Evolutionary conservation across 2,113 vertebrate species (phyloP), one percentile per base, ranked within the genome.

Genomic region (Eupsittula cactorum): DNA sequence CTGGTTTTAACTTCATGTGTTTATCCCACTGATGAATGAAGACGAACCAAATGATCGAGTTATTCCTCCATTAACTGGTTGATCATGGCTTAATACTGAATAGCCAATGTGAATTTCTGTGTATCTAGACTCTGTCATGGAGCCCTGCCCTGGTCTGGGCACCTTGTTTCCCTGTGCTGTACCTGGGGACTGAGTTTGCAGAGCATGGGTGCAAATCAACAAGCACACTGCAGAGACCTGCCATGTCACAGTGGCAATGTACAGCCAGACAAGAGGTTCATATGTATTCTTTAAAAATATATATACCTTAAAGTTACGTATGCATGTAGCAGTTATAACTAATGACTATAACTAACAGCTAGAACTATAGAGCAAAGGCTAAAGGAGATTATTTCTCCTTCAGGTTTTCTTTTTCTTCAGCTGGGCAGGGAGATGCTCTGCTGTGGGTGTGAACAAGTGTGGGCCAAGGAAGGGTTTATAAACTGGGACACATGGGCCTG

Each of bases 401-500:
- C 17, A 21, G 1, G 1, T 77, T 73, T 78, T 86, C 42, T 29
- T 76, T 67, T 76, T 35, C 47, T 79, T 90, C 29, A 69, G 18
- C 52, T 57, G 68, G 44, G 21, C 29, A 47, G 35, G 62, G 16
- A 16, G 29, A 28, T 62, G 19, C 9, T 69, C 49, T 77, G 59
- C 53, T 47, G 23, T 2, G 2, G 7, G 3, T 71, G 28, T 59
- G 55, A 92, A 59, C 37, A 46, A 46, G 31, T 0, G 0, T 16
- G n/a, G 69, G 35, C n/a, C 27, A 63, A 53, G 21, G 50, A 47
- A 87, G 25, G 28, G 24, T 42, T 92, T 49, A 11, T 41, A 42
- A 85, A 68, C 6, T 0, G 1, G 47, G 55, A 59, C 46, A 49
- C 2, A 4, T 1, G 25, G 21, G 3, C 19, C 79, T 37, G 33